Evolutionary conservation across 2,113 vertebrate genomes (phyloP).

Genomic region (Mystacornis crossleyi): DNA sequence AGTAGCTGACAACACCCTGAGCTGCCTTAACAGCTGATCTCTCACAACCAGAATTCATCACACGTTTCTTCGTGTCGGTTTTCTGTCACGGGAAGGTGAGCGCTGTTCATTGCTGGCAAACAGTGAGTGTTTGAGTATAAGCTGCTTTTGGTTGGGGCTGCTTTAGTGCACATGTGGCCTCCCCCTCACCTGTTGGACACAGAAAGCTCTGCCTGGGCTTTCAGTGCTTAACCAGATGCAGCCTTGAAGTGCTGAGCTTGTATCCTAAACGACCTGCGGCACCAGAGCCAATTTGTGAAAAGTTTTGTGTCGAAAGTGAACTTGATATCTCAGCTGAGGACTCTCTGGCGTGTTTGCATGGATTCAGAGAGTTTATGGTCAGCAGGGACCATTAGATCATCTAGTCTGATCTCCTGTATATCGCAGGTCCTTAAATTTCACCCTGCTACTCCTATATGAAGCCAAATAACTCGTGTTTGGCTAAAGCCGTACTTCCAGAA

Average conservation of each 20-base stretch:
- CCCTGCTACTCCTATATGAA: conserved; percentile 22
- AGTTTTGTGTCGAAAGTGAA: conserved; percentile 47
- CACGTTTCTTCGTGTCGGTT: neutral
- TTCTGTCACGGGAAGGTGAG: neutral
- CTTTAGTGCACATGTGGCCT: neutral
- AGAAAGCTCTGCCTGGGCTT: neutral
- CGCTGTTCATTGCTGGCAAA: neutral
- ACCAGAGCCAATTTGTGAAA: conserved; percentile 60
- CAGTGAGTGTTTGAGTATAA: neutral
- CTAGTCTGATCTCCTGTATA: conserved; percentile 63
- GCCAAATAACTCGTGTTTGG: conserved; percentile 58
- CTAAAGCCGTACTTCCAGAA: conserved; percentile 50
- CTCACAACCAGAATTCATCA: neutral
- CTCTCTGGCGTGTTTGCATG: conserved; percentile 63
- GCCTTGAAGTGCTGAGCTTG: conserved; percentile 10
- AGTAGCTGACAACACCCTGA: neutral
- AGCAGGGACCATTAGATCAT: conserved; percentile 68
- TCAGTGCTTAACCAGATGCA: conserved; percentile 25
- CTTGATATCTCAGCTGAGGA: conserved; percentile 68
- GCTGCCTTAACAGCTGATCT: neutral
- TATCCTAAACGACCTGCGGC: conserved; percentile 11
- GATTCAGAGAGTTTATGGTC: conserved; percentile 54
- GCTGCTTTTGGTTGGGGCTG: neutral
- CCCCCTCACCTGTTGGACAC: neutral
- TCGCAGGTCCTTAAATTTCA: conserved; percentile 67